Evolutionary conservation across 1,140 invertebrate species (phyloP).

Genomic region (Liolophura sinensis): DNA sequence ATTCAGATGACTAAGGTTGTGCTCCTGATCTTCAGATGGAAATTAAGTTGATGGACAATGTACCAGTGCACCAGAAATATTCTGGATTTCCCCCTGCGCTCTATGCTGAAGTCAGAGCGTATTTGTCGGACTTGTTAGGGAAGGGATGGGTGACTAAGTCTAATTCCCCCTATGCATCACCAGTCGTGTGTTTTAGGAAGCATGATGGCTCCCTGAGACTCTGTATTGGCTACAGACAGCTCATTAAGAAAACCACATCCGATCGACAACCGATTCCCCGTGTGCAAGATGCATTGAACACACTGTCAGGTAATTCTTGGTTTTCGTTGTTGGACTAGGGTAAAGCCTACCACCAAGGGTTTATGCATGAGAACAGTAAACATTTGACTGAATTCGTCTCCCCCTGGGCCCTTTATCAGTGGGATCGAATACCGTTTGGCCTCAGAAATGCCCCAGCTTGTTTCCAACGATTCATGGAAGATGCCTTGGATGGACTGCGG

Average conservation of each 20-base stretch:
- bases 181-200: slow-evolving; percentile 24
- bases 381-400: slow-evolving; percentile 21
- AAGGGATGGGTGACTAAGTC: slow-evolving; percentile 14
- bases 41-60: slow-evolving; percentile 15
- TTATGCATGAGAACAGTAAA: slow-evolving; percentile 14
- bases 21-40: slow-evolving; percentile 13
- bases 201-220: slow-evolving; percentile 15
- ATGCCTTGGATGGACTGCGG: slow-evolving; percentile 10
- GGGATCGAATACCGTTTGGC: slow-evolving; percentile 27
- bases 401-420: slow-evolving; percentile 19
- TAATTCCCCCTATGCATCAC: slow-evolving; percentile 7
- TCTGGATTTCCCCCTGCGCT: slow-evolving; percentile 11
- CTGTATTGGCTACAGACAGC: slow-evolving; percentile 20
- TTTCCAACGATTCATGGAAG: slow-evolving; percentile 25
- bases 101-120: slow-evolving; percentile 20
- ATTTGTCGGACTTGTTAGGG: slow-evolving; percentile 12
- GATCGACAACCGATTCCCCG: slow-evolving; percentile 12
- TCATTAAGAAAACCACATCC: slow-evolving; percentile 14
- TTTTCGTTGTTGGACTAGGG: slow-evolving; percentile 21
- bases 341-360: slow-evolving; percentile 22
- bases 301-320: slow-evolving; percentile 11
- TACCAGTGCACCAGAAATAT: slow-evolving; percentile 11
- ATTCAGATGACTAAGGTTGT: slow-evolving; percentile 17
- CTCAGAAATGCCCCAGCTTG: slow-evolving; percentile 19
- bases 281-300: slow-evolving; percentile 21